These are phyloP conservation scores for Chrysaora quinquecirrha DNA, from an alignment of 30 jellyfish, hydroid and myxozoan genomes.

Conservation along the genomic window DNA sequence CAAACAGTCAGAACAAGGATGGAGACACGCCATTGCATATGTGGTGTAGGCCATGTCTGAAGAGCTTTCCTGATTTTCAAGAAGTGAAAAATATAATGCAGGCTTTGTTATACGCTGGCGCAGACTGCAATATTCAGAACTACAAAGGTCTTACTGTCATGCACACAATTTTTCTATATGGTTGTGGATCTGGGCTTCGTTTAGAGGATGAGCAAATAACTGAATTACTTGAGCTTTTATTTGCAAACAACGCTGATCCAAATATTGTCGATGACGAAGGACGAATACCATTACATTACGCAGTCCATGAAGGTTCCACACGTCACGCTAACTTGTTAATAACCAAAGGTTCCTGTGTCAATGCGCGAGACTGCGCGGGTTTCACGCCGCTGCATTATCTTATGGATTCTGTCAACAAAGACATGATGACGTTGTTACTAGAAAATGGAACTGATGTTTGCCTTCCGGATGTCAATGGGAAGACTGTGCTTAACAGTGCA, in stretches of 20 bases:
- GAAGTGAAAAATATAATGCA: not conserved
- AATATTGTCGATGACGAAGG: conserved; percentile 31
- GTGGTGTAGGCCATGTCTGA: not conserved
- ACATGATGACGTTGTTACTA: conserved; percentile 5
- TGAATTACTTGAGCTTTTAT: not conserved
- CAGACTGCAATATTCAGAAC: conserved; percentile 36
- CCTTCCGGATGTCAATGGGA: conserved; percentile 24
- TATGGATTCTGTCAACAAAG: not conserved
- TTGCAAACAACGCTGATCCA: conserved; percentile 21
- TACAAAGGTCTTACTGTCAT: conserved; percentile 1
- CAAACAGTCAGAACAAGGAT: conserved; percentile 12
- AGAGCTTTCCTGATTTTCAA: not conserved
- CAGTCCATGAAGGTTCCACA: conserved; percentile 4
- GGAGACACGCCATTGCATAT: conserved; percentile 48
- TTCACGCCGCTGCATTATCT: conserved; percentile 31
- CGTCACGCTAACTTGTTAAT: not conserved
- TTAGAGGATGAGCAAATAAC: not conserved
- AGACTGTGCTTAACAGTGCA: conserved; percentile 18
- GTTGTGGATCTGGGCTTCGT: not conserved
- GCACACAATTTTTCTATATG: conserved; percentile 18
- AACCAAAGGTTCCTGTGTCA: conserved; percentile 12
- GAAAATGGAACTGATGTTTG: conserved; percentile 37
- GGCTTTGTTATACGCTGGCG: conserved; percentile 40
- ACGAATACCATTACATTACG: conserved; percentile 24
- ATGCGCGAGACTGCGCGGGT: conserved; percentile 28